Base-by-base conservation (phyloP, 2,113 vertebrate genomes). In the Nyctibius bracteatus region DNA sequence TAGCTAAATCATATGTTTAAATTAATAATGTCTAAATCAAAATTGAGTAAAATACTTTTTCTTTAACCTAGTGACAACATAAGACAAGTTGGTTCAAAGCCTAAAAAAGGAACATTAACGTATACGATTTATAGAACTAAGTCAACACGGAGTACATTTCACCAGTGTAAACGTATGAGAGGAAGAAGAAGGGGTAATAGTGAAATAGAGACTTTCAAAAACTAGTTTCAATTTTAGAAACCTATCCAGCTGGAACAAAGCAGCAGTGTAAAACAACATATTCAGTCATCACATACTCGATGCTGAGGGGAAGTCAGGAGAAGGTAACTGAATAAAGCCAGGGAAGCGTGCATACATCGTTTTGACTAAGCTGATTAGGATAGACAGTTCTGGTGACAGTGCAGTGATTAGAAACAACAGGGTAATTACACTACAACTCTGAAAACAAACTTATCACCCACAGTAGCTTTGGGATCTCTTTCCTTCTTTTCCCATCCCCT, bases 251-350 rank as follows among this genome's bases (percentile, higher is more conserved):
- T 70, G 65, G 20, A 92, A 23, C 22, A 79, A 88, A 74, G 15
- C 27, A 63, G 14, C 31, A 72, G 18, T 68, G 31, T 43, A 44
- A 89, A 85, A 3, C 18, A 58, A 37, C 11, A 4, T 47, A 49
- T 58, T 70, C 15, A 24, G 12, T 51, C 46, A 19, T 80, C 46
- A 31, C 28, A 20, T 13, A 22, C 17, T 13, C 0, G 0, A 18
- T 6, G 10, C 5, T 17, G 46, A 73, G 27, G 12, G 27, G 35
- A 83, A 74, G 27, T 20, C 3, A 8, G 41, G 30, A 61, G 14
- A 63, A 4, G 33, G 25, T 65, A 77, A 71, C 51, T 37, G 25
- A 74, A 52, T 23, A 75, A 72, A 86, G 9, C 18, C 24, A 54
- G 51, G 62, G 51, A 88, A 88, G 23, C 0, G 0, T 19, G 17